Percentiles rank a stretch among this genome's conserved stretches.
Conservation (phyloP, 2,888 invertebrate genomes). For the Beris morrisii region DNA sequence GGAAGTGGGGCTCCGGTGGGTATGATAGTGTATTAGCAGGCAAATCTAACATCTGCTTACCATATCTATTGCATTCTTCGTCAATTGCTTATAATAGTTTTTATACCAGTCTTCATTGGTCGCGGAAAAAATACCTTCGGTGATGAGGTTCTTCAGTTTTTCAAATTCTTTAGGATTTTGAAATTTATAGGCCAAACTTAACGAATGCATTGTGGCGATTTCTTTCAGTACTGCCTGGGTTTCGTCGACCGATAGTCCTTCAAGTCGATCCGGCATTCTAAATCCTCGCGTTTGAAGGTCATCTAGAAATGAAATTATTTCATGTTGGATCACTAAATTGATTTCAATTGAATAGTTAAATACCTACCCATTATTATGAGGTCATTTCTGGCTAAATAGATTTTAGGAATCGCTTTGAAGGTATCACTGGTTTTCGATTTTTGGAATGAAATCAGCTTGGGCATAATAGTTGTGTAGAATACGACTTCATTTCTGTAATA, state of each 20-base stretch:
- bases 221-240: slow-evolving; percentile 63
- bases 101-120: slow-evolving; percentile 71
- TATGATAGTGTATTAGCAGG: too few species aligned
- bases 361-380: slow-evolving; percentile 58
- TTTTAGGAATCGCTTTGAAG: slow-evolving; percentile 63
- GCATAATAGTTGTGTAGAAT: slow-evolving; percentile 72
- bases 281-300: slow-evolving; percentile 65
- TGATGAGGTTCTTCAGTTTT: slow-evolving; percentile 52
- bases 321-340: slow-evolving; percentile 32
- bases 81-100: slow-evolving; percentile 67
- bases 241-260: slow-evolving; percentile 64
- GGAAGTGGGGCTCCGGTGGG: too few species aligned
- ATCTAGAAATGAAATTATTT: slow-evolving; percentile 49
- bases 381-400: slow-evolving; percentile 63
- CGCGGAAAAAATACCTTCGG: slow-evolving; percentile 64
- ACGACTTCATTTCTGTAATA: slow-evolving; percentile 65
- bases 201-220: slow-evolving; percentile 66
- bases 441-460: slow-evolving; percentile 65
- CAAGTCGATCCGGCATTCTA: slow-evolving; percentile 65
- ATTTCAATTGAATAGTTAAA: background rate
- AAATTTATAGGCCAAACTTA: slow-evolving; percentile 66
- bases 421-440: slow-evolving; percentile 53
- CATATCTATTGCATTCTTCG: slow-evolving; percentile 67
- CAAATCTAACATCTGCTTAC: slow-evolving; percentile 48
- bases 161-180: slow-evolving; percentile 62